Evolutionary conservation across 2,797 vertebrate genomes (phyloP), one percentile per base, ranked within the genome.

Genomic region (Columba guinea): DNA sequence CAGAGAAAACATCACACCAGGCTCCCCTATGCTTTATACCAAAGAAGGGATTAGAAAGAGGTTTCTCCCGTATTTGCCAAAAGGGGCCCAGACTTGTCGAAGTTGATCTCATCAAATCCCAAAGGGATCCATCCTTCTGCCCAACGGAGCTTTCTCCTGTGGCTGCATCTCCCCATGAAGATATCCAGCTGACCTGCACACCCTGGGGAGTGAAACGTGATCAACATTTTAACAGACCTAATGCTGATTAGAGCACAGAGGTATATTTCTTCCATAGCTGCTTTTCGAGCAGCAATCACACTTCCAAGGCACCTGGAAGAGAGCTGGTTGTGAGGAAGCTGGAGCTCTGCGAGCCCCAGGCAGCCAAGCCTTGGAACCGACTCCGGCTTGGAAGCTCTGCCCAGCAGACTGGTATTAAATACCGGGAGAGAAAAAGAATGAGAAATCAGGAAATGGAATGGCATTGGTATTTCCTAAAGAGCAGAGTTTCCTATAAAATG

Each of bases 391-490:
- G 90, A 93, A 93, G 84, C 34, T 52, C 67, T 79, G 39, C 22
- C 23, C 17, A 35, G 75, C 41, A 80, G 82, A 71, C 82, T 67
- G 71, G 58, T 94, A 82, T 86, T 79, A 92, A 90, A 93, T 67
- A 95, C 35, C 58, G 39, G 35, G 68, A 71, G 39, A 88, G 56
- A 92, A 89, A 70, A 95, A 83, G 77, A 91, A 90, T 53, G 83
- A 91, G 87, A 94, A 87, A 75, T 80, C 65, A 39, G 92, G 89
- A 90, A 94, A 78, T 51, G 30, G 69, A 95, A 77, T 34, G 62
- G 41, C 27, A 52, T 13, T 84, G 79, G 73, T 86, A 93, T 89
- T 92, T 95, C 91, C 94, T 91, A 52, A 93, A 85, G 87, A 93
- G 78, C 92, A 93, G 74, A 34, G 35, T 80, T 93, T 58, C 89